Evolutionary conservation across 1,140 invertebrate genomes (phyloP).

Genomic region (Drosophila miranda): DNA sequence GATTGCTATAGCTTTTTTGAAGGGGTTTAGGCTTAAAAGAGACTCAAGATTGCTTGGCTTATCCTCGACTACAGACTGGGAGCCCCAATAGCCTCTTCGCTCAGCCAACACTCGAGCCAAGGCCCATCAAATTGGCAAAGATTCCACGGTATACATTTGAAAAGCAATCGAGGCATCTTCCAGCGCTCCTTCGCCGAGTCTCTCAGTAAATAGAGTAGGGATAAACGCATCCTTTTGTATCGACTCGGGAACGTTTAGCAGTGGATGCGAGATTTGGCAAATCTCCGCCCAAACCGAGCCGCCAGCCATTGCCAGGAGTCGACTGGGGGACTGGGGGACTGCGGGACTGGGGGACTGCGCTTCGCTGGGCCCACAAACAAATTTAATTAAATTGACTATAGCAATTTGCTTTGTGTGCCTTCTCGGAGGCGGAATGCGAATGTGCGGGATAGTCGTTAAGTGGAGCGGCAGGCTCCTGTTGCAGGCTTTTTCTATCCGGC

Average conservation of each 20-base stretch:
- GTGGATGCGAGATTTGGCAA: constrained; percentile 41
- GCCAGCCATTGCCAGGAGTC: constrained; percentile 26
- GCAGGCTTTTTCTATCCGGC: constrained; percentile 36
- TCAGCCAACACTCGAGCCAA: constrained; percentile 2
- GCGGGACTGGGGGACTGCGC: constrained; percentile 11
- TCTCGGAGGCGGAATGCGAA: constrained; percentile 50
- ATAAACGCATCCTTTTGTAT: constrained; percentile 80
- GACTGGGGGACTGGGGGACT: background rate
- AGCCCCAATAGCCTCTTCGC: background rate
- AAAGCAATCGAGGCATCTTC: constrained; percentile 35
- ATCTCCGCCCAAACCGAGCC: background rate
- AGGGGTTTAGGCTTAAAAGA: too few relatives aligned
- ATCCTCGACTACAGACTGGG: too few relatives aligned
- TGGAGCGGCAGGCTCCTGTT: constrained; percentile 31
- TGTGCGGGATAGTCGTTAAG: constrained; percentile 49
- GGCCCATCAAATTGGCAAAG: constrained; percentile 28
- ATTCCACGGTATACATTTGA: constrained; percentile 54
- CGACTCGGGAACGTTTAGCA: constrained; percentile 61
- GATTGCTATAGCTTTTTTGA: too few relatives aligned
- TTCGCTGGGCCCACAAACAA: constrained; percentile 72
- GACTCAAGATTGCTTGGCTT: too few relatives aligned
- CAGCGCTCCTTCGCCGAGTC: background rate
- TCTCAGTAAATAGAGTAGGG: constrained; percentile 73
- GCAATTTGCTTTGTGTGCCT: constrained; percentile 71
- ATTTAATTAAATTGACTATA: constrained; percentile 80